Evolutionary conservation across 1,140 invertebrate species (phyloP).

Genomic region (Diprion similis): DNA sequence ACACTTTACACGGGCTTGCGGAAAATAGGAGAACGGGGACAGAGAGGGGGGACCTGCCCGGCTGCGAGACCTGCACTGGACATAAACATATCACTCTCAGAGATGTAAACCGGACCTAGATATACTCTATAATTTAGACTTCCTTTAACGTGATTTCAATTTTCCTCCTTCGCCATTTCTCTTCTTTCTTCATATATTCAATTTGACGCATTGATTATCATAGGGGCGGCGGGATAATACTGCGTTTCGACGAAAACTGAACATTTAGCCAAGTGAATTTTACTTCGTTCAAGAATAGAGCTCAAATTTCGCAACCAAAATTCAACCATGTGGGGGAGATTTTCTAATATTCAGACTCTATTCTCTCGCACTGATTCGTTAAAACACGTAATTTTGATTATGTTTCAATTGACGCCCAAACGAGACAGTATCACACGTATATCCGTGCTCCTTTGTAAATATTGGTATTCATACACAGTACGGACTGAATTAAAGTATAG

Average conservation of each 20-base stretch:
- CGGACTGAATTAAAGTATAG: constrained; percentile 33
- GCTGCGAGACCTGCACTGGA: constrained; percentile 47
- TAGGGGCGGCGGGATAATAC: background rate
- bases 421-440: constrained; percentile 15
- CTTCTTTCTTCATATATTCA: too few relatives aligned
- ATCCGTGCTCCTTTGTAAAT: constrained; percentile 35
- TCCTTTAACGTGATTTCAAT: constrained; percentile 29
- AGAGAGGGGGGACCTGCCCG: constrained; percentile 52
- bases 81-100: constrained; percentile 47
- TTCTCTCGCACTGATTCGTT: too few relatives aligned
- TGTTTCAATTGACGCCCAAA: too few relatives aligned
- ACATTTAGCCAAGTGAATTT: too few relatives aligned
- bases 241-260: background rate
- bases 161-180: background rate
- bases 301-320: background rate
- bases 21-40: constrained; percentile 34
- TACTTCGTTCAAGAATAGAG: too few relatives aligned
- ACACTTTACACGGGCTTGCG: constrained; percentile 47
- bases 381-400: too few relatives aligned
- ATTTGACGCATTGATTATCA: background rate
- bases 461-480: constrained; percentile 28
- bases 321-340: background rate
- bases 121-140: constrained; percentile 40
- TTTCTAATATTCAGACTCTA: too few relatives aligned
- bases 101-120: constrained; percentile 50